Base-by-base conservation (phyloP, 2,113 vertebrate genomes). In the Atractosteus spatula region DNA sequence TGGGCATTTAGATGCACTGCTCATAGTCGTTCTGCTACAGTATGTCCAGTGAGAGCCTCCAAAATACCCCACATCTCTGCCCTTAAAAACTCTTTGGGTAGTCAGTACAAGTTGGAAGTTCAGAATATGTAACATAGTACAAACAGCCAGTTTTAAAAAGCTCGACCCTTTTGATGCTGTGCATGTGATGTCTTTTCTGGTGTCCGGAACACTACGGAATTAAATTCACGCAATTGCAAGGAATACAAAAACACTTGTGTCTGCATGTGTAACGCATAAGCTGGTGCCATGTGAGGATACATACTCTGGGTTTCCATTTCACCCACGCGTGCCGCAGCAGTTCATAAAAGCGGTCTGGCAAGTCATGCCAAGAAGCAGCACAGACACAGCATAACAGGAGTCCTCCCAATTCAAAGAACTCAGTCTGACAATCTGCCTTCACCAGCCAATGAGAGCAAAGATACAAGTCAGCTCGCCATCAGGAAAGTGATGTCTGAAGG, bases 381-480 rank as follows among this genome's bases (percentile, higher is more conserved):
- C 92, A 95, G 97, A 90, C 97, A 98, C 96, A 97, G 95, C 95
- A 92, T 99, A 93, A 95, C 91, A 89, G 97, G 97, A 86, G 94
- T 95, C 90, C 94, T 96, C 90, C 95, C 95, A 81, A 92, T 96
- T 95, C 96, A 97, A 90, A 96, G 93, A 95, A 93, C 96, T 92
- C 95, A 94, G 85, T 93, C 92, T 96, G 95, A 95, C 90, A 95
- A 95, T 93, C 94, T 94, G 89, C 93, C 92, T 92, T 92, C 93
- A 94, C 92, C 93, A 92, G 93, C 94, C 94, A 96, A 89, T 97
- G 95, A 97, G 91, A 95, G 87, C 94, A 94, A 94, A 94, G 96
- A 96, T 85, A 93, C 94, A 89, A 92, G 89, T 91, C 95, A 94
- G 91, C 95, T 96, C 89, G 93, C 93, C 93, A 90, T 96, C 94